Percentiles rank a stretch among this genome's conserved stretches.
phyloP scores from a whole-genome alignment of 1,140 invertebrate species.

The Brachionus angularis region DNA sequence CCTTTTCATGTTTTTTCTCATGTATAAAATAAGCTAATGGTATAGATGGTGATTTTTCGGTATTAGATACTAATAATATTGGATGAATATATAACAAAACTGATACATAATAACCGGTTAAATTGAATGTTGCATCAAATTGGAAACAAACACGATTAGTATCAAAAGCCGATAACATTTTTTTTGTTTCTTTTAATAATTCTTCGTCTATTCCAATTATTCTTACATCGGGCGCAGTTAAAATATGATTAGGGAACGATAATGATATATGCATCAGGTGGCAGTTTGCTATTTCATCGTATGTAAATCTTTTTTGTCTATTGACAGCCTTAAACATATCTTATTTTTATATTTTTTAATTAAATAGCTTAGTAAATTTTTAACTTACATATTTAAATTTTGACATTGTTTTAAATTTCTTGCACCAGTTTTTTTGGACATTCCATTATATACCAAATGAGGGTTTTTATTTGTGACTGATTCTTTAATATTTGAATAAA shows the following conservation, averaged over 20 bases:
- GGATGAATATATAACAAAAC: neutral
- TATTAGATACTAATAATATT: neutral
- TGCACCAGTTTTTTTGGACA: neutral
- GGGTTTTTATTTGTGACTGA: neutral
- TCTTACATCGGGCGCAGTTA: neutral
- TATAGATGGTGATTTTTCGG: neutral
- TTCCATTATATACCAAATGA: neutral
- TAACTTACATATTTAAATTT: no score
- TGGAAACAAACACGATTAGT: neutral
- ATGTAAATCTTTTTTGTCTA: conserved; percentile 29
- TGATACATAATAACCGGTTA: neutral
- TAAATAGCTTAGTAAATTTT: no score
- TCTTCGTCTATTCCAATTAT: neutral
- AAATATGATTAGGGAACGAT: neutral
- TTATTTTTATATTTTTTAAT: no score
- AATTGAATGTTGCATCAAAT: neutral
- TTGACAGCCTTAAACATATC: no score
- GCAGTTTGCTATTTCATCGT: conserved; percentile 1
- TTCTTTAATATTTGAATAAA: neutral
- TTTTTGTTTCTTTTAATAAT: neutral
- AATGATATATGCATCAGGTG: conserved; percentile 18
- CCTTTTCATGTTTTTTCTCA: neutral
- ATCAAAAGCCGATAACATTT: neutral
- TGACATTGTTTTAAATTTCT: neutral
- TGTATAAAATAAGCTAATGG: neutral